Base-by-base conservation (phyloP, 2,888 invertebrate species). In the Philonicus albiceps region DNA sequence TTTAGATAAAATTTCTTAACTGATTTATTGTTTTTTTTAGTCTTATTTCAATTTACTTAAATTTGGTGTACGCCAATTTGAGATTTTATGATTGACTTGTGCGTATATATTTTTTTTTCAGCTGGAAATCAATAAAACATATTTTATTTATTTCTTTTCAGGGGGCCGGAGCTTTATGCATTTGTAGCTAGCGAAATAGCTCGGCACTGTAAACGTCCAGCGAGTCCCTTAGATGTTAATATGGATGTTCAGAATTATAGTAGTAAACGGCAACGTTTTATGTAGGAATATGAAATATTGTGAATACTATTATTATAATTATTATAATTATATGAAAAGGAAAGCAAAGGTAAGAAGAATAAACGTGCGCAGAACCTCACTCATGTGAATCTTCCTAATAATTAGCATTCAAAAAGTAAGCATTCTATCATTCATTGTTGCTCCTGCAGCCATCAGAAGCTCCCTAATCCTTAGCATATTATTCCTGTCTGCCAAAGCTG, bases 241-340 rank as follows among this genome's bases (percentile, higher is more conserved):
- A 96, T 96, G 96, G 96, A 95, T 91, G 96, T 96, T 89, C 96
- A 96, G 88, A 95, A 95, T 90, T 95, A 95, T 91, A 94, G 94
- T 87, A 91, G 90, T 91, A 96, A 96, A 92, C 94, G 95, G 90
- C 94, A 95, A 90, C 94, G 95, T 90, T 95, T 95, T 91, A 95
- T 95, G 94, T 95, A 94, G 94, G 64, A 86, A 30, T 73, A 73
- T 22, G 49, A 78, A 64, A 81, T 55, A 34, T 13, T 81, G 64
- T 81, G 55, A 81, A 81, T 64, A 81, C 34, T 55, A 55, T 64
- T 64, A 64, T 64, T 27, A 64, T 64, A 64, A 64, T 64, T 64
- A 64, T 64, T 53, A 8, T 64, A 64, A 64, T 64, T 64, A 64
- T 27, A 64, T 64, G 22, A 27, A 64, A 64, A 74, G n/a, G 34